Percentiles rank a stretch among this genome's conserved stretches.
Conservation (phyloP, 2,888 invertebrate genomes). For the Galerucella pusilla region DNA sequence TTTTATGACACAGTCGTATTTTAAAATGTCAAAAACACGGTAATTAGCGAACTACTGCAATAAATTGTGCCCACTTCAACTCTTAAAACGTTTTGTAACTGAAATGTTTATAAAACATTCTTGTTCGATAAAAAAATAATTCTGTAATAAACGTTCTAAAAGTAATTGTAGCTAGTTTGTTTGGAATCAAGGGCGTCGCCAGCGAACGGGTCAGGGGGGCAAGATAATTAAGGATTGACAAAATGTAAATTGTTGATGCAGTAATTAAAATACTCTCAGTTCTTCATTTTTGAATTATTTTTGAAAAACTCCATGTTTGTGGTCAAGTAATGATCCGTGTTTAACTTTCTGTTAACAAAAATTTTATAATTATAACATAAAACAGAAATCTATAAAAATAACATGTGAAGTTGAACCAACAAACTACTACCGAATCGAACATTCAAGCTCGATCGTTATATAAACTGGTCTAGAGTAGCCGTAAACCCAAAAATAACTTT, state of each 20-base stretch:
- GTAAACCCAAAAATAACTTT: slow-evolving; percentile 15
- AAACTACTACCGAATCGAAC: slow-evolving; percentile 9
- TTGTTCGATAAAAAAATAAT: not conserved
- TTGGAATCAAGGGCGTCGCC: not conserved
- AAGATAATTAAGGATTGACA: too few relatives aligned
- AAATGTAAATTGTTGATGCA: too few relatives aligned
- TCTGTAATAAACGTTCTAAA: not conserved
- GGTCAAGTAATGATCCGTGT: not conserved
- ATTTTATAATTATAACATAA: slow-evolving; percentile 4
- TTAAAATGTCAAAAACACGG: not conserved
- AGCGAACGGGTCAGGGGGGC: too few relatives aligned
- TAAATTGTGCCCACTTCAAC: slow-evolving; percentile 2
- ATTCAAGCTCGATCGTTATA: not conserved
- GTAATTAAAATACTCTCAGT: too few relatives aligned
- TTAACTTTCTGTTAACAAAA: not conserved
- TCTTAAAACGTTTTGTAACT: not conserved
- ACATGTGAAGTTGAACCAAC: slow-evolving; percentile 6
- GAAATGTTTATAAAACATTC: slow-evolving; percentile 2
- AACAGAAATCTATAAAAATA: slow-evolving; percentile 5
- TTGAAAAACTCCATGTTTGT: not conserved
- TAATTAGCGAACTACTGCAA: slow-evolving; percentile 2
- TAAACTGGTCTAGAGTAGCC: slow-evolving; percentile 1
- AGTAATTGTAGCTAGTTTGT: not conserved
- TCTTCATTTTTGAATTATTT: too few relatives aligned
- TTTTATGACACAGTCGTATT: too few relatives aligned